A percentile compares a stretch with the other conserved stretches of the same genome.
Conservation (phyloP, 1,140 invertebrate genomes). For the Drosophila tani region DNA sequence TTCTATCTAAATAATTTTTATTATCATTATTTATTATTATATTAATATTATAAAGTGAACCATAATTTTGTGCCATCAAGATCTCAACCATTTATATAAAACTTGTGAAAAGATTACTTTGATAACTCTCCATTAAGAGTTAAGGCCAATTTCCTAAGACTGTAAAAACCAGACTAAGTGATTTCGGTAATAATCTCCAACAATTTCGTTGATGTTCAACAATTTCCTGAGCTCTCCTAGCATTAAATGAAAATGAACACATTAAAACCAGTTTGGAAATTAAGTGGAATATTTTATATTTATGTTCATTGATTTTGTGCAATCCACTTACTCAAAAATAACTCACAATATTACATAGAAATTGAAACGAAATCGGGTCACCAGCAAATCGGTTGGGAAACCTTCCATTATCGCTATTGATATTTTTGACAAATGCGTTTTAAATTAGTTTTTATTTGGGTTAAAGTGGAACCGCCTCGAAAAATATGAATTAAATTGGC, state of each 20-base stretch:
- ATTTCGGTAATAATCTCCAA: neutral
- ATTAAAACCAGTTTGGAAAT: neutral
- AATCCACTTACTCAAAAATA: slow-evolving; percentile 19
- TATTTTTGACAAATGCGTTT: slow-evolving; percentile 54
- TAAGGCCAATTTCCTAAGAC: neutral
- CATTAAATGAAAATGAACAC: neutral
- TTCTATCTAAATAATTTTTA: no score
- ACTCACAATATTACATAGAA: neutral
- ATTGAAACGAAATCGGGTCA: slow-evolving; percentile 50
- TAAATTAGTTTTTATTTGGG: slow-evolving; percentile 42
- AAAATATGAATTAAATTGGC: slow-evolving; percentile 48
- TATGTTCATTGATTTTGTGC: slow-evolving; percentile 9
- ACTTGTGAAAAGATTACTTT: neutral
- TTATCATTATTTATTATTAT: no score
- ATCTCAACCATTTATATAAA: neutral
- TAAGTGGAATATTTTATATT: neutral
- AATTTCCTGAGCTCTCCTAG: neutral
- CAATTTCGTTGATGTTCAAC: neutral
- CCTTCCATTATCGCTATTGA: slow-evolving; percentile 36
- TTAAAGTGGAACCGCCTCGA: slow-evolving; percentile 50
- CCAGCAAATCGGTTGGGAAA: slow-evolving; percentile 40
- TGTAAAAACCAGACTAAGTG: neutral
- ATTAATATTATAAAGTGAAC: no score
- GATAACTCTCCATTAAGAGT: neutral
- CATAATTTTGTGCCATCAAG: no score